Percentiles rank a stretch among this genome's conserved stretches.
Evolutionary conservation across 1,140 invertebrate species (phyloP).

Genomic region (Saccostrea glomerata): DNA sequence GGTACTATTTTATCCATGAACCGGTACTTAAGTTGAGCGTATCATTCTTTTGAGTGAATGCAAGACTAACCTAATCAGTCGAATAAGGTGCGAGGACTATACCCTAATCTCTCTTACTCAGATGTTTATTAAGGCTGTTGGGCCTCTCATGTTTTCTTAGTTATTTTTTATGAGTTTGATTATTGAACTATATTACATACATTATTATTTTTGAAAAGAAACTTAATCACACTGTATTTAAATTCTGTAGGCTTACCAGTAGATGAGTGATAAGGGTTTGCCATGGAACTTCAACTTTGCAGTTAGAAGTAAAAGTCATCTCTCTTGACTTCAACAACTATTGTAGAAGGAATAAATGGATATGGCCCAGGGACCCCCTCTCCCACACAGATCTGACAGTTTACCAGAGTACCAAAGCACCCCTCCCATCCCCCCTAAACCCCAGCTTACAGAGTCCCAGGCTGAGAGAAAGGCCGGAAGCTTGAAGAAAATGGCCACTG

Average conservation of each 20-base stretch:
- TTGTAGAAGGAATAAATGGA: not conserved
- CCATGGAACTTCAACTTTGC: not conserved
- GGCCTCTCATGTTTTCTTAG: too few species aligned
- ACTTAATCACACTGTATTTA: too few species aligned
- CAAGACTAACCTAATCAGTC: too few species aligned
- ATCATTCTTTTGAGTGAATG: too few species aligned
- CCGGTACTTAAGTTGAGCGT: too few species aligned
- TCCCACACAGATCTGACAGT: constrained; percentile 50
- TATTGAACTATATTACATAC: too few species aligned
- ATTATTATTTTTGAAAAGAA: too few species aligned
- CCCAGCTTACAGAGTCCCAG: not conserved
- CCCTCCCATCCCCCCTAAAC: constrained; percentile 45
- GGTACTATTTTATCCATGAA: too few species aligned
- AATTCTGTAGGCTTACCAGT: not conserved
- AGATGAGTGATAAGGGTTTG: not conserved
- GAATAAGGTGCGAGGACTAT: too few species aligned
- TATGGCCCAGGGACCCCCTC: constrained; percentile 42
- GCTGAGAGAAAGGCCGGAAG: not conserved
- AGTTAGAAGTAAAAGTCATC: not conserved
- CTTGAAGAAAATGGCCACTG: constrained; percentile 51
- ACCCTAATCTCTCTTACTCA: too few species aligned
- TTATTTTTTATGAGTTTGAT: too few species aligned
- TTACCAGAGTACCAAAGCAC: not conserved
- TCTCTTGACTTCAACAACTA: not conserved
- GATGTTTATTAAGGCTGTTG: too few species aligned